phyloP scores from a whole-genome alignment of 2,888 invertebrate genomes.

The Melanargia galathea region DNA sequence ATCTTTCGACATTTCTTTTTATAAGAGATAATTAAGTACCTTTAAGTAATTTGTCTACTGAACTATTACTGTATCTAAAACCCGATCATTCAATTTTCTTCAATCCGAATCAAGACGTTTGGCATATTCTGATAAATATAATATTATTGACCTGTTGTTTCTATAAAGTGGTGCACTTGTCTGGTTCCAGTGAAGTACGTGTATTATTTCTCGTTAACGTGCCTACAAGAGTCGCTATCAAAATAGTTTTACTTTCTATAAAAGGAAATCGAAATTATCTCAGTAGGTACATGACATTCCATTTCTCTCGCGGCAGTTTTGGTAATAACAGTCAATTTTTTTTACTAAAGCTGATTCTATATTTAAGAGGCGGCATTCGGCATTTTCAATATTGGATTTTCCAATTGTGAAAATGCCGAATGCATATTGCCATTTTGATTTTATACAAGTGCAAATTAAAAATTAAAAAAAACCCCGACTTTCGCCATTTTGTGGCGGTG shows the following conservation, averaged over 20 bases:
- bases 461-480: too few species aligned
- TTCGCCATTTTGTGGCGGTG: too few species aligned
- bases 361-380: neutral
- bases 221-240: conserved; percentile 54
- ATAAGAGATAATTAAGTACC: too few species aligned
- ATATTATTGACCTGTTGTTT: conserved; percentile 53
- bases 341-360: conserved; percentile 47
- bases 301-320: conserved; percentile 76
- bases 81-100: too few species aligned
- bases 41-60: too few species aligned
- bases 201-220: conserved; percentile 51
- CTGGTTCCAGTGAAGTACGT: neutral
- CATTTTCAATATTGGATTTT: too few species aligned
- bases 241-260: conserved; percentile 80
- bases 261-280: conserved; percentile 81
- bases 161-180: too few species aligned
- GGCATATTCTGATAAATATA: conserved; percentile 43
- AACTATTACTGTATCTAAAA: too few species aligned
- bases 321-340: conserved; percentile 68
- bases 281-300: conserved; percentile 74
- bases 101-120: neutral
- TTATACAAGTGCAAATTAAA: too few species aligned
- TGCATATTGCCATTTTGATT: too few species aligned
- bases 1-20: too few species aligned
- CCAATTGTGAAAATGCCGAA: too few species aligned